Evolutionary conservation across 2,888 invertebrate genomes (phyloP).

Genomic region (Drosophila bunnanda): DNA sequence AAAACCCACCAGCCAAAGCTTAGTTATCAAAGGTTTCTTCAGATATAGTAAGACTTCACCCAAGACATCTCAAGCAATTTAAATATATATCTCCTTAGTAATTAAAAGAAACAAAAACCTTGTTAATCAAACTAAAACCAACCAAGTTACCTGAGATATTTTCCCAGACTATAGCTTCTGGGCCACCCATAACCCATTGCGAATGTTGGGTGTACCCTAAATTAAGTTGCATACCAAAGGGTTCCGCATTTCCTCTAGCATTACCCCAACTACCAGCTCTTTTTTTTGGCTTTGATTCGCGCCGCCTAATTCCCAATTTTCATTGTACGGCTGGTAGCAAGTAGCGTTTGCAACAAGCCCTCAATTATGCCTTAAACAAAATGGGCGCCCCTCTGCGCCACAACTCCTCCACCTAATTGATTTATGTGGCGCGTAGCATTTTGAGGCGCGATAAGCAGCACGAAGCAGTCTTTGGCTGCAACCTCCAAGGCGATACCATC

Average conservation of each 20-base stretch:
- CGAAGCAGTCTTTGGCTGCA: constrained; percentile 48
- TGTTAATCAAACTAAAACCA: not conserved
- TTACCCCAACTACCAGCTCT: constrained; percentile 9
- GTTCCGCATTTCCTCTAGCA: constrained; percentile 12
- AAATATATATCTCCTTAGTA: not conserved
- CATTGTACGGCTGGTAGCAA: constrained; percentile 7
- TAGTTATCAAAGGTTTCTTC: not conserved
- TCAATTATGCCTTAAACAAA: constrained; percentile 46
- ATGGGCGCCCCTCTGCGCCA: not conserved
- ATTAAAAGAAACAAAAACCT: not conserved
- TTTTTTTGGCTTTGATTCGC: constrained; percentile 25
- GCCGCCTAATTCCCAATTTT: constrained; percentile 16
- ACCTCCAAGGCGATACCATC: constrained; percentile 12
- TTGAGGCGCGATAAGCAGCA: constrained; percentile 67
- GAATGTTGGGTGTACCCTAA: constrained; percentile 3
- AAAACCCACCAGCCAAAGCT: not conserved
- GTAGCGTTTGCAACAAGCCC: constrained; percentile 14
- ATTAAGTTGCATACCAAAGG: constrained; percentile 26
- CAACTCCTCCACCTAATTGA: constrained; percentile 61
- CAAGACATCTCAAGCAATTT: not conserved
- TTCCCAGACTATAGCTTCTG: not conserved
- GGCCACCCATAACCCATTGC: not conserved
- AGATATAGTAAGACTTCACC: too few species aligned
- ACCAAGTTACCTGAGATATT: not conserved
- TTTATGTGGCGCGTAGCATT: constrained; percentile 62